phyloP scores from a whole-genome alignment of 2,888 invertebrate species.

The Morpho deidamia region DNA sequence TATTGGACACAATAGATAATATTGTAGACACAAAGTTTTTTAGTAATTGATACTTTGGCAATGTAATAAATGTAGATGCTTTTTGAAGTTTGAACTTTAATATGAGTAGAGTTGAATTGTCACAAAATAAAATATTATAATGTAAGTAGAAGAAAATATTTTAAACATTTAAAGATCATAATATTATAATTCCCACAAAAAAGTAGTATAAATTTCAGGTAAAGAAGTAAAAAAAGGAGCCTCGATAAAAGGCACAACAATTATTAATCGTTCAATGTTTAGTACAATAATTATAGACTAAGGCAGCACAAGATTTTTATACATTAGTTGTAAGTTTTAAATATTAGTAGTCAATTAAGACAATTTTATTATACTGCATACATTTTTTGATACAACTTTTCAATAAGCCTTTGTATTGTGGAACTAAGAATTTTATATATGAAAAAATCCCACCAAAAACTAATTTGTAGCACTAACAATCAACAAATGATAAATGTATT shows the following conservation, averaged over 20 bases:
- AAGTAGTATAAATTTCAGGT: too few species aligned
- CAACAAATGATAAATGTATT: background rate
- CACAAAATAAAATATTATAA: background rate
- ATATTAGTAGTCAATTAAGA: constrained; percentile 13
- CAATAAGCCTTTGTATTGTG: constrained; percentile 3
- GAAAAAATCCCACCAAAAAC: constrained; percentile 5
- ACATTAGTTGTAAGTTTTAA: constrained; percentile 17
- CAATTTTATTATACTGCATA: constrained; percentile 5
- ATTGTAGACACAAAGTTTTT: too few species aligned
- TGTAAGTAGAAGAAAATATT: background rate
- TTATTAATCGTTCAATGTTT: constrained; percentile 40
- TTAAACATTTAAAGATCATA: background rate
- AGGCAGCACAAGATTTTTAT: constrained; percentile 23
- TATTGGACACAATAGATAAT: background rate
- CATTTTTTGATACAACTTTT: constrained; percentile 10
- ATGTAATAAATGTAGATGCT: too few species aligned
- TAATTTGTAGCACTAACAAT: background rate
- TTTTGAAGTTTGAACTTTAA: too few species aligned
- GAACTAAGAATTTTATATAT: background rate
- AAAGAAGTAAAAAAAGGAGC: too few species aligned
- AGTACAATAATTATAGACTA: constrained; percentile 39
- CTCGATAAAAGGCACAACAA: background rate
- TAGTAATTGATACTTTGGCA: too few species aligned
- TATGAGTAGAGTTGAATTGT: too few species aligned
- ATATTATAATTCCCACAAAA: too few species aligned